Conservation (phyloP, 2,113 vertebrate genomes). For the Nyctereutes procyonoides region DNA sequence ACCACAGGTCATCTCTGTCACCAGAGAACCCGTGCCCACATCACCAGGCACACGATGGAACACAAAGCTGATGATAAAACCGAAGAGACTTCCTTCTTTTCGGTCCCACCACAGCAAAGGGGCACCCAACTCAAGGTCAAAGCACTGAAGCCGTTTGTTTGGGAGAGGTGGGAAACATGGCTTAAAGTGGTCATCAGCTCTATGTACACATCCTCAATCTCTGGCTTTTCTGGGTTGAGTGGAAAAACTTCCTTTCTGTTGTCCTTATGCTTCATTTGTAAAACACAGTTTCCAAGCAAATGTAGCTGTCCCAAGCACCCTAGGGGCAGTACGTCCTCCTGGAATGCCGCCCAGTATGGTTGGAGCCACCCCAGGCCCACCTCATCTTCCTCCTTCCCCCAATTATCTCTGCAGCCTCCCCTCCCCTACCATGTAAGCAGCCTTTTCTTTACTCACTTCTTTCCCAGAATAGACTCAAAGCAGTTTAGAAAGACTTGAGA, state of each 20-base stretch:
- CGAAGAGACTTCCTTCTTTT: not conserved
- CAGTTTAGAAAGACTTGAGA: not conserved
- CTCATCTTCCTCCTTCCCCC: not conserved
- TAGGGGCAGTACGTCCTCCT: not conserved
- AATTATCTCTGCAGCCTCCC: not conserved
- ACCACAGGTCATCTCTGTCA: not conserved
- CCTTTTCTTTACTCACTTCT: not conserved
- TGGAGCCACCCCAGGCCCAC: not conserved
- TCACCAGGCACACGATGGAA: not conserved
- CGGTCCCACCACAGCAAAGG: not conserved
- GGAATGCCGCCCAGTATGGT: not conserved
- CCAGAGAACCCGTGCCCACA: not conserved
- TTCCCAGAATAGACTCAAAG: slow-evolving; percentile 39
- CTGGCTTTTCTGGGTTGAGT: not conserved
- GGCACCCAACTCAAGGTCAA: not conserved
- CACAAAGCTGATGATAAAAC: not conserved
- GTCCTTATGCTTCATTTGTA: not conserved
- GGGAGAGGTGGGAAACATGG: not conserved
- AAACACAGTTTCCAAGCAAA: not conserved
- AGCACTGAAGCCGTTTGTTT: not conserved
- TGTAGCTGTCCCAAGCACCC: not conserved
- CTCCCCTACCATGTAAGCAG: not conserved
- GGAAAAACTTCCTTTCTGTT: not conserved
- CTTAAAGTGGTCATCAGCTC: not conserved
- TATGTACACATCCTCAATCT: not conserved